Percentiles rank a stretch among this genome's conserved stretches.
phyloP scores from a whole-genome alignment of 2,888 invertebrate genomes.

The Siphlonurus alternatus region DNA sequence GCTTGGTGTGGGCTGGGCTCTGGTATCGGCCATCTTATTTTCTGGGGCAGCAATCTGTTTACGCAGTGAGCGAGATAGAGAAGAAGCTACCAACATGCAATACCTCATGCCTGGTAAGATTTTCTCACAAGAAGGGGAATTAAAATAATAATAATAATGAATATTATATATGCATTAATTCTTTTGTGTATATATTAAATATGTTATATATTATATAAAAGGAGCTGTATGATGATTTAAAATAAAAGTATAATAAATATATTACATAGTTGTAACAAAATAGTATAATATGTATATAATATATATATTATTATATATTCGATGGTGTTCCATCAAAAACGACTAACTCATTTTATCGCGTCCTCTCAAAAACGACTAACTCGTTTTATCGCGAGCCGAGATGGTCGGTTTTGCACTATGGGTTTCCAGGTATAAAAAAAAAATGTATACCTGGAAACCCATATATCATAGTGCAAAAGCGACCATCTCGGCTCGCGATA shows the following conservation, averaged over 20 bases:
- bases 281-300: no score
- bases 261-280: no score
- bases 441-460: no score
- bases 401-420: no score
- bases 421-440: no score
- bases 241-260: conserved; percentile 5
- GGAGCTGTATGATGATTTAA: background rate
- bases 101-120: conserved; percentile 85
- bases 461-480: no score
- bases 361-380: no score
- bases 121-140: conserved; percentile 17
- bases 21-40: conserved; percentile 81
- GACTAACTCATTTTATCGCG: no score
- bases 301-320: no score
- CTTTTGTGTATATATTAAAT: conserved; percentile 11
- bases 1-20: conserved; percentile 86
- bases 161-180: background rate
- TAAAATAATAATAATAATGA: conserved; percentile 1
- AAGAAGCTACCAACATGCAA: conserved; percentile 94
- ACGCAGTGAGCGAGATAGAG: conserved; percentile 81
- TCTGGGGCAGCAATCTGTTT: conserved; percentile 89
- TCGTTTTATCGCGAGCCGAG: no score
- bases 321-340: no score
- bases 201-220: conserved; percentile 13
- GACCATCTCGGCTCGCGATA: no score